Evolutionary conservation across 2,113 vertebrate species (phyloP).

Genomic region (Cyrtonyx montezumae): DNA sequence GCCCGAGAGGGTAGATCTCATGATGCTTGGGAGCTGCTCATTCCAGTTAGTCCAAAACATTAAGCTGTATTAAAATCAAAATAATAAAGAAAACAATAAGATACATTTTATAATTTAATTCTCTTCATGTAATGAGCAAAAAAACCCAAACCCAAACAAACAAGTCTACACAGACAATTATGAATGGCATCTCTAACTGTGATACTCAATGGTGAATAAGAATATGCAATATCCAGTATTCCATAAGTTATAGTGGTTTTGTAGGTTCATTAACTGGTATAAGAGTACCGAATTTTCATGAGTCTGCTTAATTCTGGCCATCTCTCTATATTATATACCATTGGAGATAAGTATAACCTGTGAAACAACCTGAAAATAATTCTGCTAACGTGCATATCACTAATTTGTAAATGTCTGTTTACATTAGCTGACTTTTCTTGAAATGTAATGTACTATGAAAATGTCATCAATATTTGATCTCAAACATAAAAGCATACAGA

Average conservation of each 20-base stretch:
- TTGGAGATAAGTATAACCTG: not conserved
- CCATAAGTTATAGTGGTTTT: not conserved
- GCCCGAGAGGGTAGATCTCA: conserved; percentile 91
- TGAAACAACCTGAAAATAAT: not conserved
- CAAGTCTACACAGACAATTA: not conserved
- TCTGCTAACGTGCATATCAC: not conserved
- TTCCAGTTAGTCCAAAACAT: conserved; percentile 99
- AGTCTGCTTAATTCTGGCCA: not conserved
- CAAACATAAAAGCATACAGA: not conserved
- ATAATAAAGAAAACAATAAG: conserved; percentile 29
- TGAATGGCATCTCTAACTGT: not conserved
- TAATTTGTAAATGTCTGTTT: not conserved
- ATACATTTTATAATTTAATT: conserved; percentile 48
- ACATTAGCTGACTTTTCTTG: not conserved
- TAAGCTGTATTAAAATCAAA: conserved; percentile 82
- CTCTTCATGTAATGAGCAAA: not conserved
- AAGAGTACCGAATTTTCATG: not conserved
- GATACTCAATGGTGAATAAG: not conserved
- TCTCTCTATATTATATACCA: not conserved
- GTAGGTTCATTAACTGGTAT: not conserved
- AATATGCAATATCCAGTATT: not conserved
- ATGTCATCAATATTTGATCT: not conserved
- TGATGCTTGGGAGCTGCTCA: conserved; percentile 96
- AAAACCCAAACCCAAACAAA: not conserved
- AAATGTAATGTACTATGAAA: not conserved